Base-by-base conservation (phyloP, 1,140 invertebrate genomes). In the Antheraea mylitta region DNA sequence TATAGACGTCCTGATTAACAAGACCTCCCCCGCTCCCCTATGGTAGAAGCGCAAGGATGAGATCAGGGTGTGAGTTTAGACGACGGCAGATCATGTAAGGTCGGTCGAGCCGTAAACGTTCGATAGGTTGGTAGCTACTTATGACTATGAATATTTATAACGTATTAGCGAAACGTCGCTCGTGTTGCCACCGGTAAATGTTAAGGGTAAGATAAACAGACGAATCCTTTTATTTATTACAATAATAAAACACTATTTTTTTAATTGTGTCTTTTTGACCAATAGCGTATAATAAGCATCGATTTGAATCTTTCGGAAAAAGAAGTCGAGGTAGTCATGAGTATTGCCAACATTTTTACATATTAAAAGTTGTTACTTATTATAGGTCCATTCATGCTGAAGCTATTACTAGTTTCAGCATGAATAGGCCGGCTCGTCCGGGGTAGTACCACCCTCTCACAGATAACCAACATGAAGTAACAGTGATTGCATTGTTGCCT, bases 81-180 rank as follows among this genome's bases (percentile, higher is more conserved):
- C 61, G 38, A 64, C 66, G 58, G 58, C 53, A 64, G 82, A 64
- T 86, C 86, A 73, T 13, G 16, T 62, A 66, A 74, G 11, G 60
- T 18, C 80, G 84, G 87, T 19, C 66, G 72, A 59, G 68, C 68
- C 67, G 71, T 90, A 89, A 90, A 81, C 82, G 86, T 78, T 87
- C 83, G 79, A 89, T 87, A 80, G 79, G 77, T 80, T 63, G 72
- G 71, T 64, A 87, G 84, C 84, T 90, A 85, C 86, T 89, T 90
- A 89, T 82, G 79, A 82, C 80, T 85, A 89, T 90, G 86, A 89
- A 90, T 90, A 90, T 90, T 90, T 89, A 90, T 89, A 85, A 85
- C 80, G 76, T 90, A 90, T 90, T 90, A 89, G 83, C 69, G 62
- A 76, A 83, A 80, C 78, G 77, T 78, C 71, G 75, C 78, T 82